Base-by-base conservation (phyloP, 2,888 invertebrate genomes). In the Acanthosepion esculentum region DNA sequence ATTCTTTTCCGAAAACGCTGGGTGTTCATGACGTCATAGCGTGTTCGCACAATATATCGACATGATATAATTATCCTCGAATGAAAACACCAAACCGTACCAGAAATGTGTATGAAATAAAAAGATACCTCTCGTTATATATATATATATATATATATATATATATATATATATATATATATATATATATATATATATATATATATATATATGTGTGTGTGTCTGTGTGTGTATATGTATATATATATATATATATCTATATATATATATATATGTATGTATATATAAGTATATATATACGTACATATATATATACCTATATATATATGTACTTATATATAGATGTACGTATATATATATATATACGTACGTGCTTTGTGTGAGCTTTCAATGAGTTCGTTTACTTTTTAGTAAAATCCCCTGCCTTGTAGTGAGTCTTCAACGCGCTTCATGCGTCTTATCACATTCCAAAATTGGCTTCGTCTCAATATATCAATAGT, bases 151-250 rank as follows among this genome's bases (percentile, higher is more conserved):
- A 41, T n/a, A 33, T n/a, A n/a, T 91, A 91, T 29, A 91, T 91
- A 91, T 29, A 91, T 33, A 91, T 91, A 91, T 91, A 91, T 91
- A 91, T 91, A 91, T 33, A 91, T 91, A 41, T 91, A n/a, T 33
- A 91, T 29, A 91, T 41, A 91, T 29, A 41, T 91, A 12, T 91
- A 91, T 91, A 91, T 29, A 33, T 91, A 33, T 91, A 91, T 91
- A 91, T 91, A 91, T 91, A 91, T 91, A 29, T 23, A 91, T 91
- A 91, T n/a, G n/a, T n/a, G n/a, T n/a, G n/a, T n/a, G n/a, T n/a
- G n/a, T n/a, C n/a, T n/a, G n/a, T n/a, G n/a, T n/a, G n/a, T n/a
- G n/a, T n/a, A n/a, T n/a, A n/a, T 29, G n/a, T 91, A 91, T 91
- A 91, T 91, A n/a, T 23, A 91, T n/a, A 91, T 91, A 91, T 91